Base-by-base conservation (phyloP, 2,113 vertebrate species). In the Myotis yumanensis region DNA sequence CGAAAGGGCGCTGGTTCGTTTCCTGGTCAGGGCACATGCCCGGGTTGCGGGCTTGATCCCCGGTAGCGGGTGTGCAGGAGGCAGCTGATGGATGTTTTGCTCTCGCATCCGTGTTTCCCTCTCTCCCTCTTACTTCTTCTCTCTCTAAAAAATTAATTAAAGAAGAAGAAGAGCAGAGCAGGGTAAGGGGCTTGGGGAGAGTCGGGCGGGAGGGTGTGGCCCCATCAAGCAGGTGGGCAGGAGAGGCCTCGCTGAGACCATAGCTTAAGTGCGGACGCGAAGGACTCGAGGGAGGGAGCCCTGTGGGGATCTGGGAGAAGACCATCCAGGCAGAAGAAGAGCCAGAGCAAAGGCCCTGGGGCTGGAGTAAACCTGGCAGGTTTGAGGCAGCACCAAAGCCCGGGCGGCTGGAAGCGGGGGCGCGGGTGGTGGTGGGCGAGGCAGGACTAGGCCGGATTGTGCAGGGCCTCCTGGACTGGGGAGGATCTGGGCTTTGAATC, bases 391-490 rank as follows among this genome's bases (percentile, higher is more conserved):
- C 66, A 37, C 20, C 6, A 30, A 59, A 92, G 54, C 18, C 20
- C 4, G 4, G 7, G 15, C 1, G 7, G 40, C 69, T 46, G 40
- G 59, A n/a, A n/a, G n/a, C 11, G 25, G 40, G 9, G 0, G 1
- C 37, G 12, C 1, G 43, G 46, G 51, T 7, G 7, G 7, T 10
- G 2, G 22, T 28, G 17, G 20, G 46, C 10, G 30, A 72, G 84
- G 43, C 4, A 4, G 2, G 32, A 22, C 5, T 57, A 23, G 48
- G n/a, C 18, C 66, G 51, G 64, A 43, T 5, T 57, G 28, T 1
- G 0, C 5, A 14, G 10, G 73, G 23, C 16, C n/a, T 25, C 2
- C 0, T 3, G n/a, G 37, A 5, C 64, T 40, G 22, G 37, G 8
- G 30, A 35, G 32, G 35, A 64, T 57, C 79, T 46, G 28, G 52